Conservation (phyloP, 2,113 vertebrate genomes). For the Coracopsis vasa region DNA sequence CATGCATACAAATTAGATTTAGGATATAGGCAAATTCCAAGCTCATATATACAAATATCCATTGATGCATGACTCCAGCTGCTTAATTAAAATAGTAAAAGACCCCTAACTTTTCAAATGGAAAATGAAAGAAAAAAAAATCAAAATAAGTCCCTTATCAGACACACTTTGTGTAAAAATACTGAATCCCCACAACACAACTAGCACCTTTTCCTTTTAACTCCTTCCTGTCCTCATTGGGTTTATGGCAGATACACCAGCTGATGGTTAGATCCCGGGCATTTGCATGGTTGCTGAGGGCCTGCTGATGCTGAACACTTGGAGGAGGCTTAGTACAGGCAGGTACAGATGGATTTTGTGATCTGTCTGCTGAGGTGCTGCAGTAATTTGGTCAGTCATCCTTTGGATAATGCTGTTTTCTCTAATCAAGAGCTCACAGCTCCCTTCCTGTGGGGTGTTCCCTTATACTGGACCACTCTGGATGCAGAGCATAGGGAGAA, state of each 20-base stretch:
- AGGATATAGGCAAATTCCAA: not conserved
- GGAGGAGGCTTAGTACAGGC: not conserved
- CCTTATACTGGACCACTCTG: too few relatives aligned
- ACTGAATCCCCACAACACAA: not conserved
- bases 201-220: not conserved
- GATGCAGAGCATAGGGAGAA: not conserved
- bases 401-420: not conserved
- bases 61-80: not conserved
- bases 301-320: not conserved
- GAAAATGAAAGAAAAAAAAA: not conserved
- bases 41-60: not conserved
- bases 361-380: not conserved
- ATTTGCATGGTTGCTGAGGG: fast-evolving
- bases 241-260: not conserved
- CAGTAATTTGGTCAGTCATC: not conserved
- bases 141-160: not conserved
- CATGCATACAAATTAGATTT: not conserved
- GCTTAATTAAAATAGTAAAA: not conserved
- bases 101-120: not conserved
- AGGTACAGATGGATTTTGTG: not conserved
- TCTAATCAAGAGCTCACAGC: fast-evolving
- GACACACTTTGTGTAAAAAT: not conserved
- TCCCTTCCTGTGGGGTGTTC: not conserved
- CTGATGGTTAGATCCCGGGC: too few relatives aligned
- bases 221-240: not conserved